Base-by-base conservation (phyloP, 2,888 invertebrate genomes). In the Trypoxylon attenuatum region DNA sequence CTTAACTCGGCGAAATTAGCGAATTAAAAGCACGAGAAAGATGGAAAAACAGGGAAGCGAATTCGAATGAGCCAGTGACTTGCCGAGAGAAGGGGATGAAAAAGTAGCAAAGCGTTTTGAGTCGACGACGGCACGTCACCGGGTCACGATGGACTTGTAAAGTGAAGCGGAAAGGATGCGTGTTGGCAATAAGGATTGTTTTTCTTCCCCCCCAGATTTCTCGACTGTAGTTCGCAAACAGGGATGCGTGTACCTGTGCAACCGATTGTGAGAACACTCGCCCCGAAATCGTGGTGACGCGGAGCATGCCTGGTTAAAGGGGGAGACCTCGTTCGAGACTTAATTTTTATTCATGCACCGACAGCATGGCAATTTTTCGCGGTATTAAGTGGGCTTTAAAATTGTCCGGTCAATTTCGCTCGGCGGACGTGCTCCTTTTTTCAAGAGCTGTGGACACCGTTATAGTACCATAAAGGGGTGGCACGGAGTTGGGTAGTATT, bases 331-430 rank as follows among this genome's bases (percentile, higher is more conserved):
- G 6, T 1, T 18, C 41, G 42, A 27, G 25, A 25, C 58, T 81
- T 83, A 80, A 85, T 87, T 87, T 87, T 87, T 86, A 87, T 87
- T 87, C 87, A 87, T 86, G 84, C 82, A 75, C 81, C 81, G 77
- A 73, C 84, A 82, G 84, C 82, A 81, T 73, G 82, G 84, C 84
- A 85, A 87, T 87, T 87, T 87, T 87, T 87, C 87, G 80, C 82
- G 51, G 84, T 71, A 84, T 85, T 87, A 86, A 86, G 73, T 71
- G 79, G 79, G 85, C 87, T 86, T 83, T 82, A 84, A 87, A 87
- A 87, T 85, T 85, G 84, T 85, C 82, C 84, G 85, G 86, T 87
- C 87, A 87, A 87, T 87, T 87, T 86, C 79, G 82, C 72, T 60
- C 64, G 62, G 61, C 75, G 80, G 57, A 87, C 87, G 87, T 87